Conservation (phyloP, 2,797 vertebrate genomes). For the Hydrophis major region DNA sequence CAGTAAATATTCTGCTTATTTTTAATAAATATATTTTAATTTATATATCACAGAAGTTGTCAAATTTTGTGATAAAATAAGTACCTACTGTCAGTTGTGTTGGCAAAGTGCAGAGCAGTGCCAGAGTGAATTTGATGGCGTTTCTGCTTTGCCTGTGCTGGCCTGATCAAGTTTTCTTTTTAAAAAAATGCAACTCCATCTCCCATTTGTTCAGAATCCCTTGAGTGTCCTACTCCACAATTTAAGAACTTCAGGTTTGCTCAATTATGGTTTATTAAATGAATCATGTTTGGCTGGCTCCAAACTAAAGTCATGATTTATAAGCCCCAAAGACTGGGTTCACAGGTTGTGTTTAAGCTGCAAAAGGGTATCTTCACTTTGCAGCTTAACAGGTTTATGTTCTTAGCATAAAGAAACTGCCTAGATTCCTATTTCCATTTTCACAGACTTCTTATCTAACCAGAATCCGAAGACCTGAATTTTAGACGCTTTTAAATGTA, state of each 20-base stretch:
- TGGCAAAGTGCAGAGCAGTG: background rate
- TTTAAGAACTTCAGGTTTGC: background rate
- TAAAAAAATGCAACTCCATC: background rate
- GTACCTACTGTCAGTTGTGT: background rate
- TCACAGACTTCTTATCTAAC: background rate
- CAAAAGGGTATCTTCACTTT: background rate
- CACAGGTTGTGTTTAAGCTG: background rate
- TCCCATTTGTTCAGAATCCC: background rate
- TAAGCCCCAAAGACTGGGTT: background rate
- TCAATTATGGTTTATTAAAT: background rate
- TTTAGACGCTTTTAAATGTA: background rate
- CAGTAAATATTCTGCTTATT: background rate
- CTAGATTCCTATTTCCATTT: background rate
- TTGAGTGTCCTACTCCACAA: background rate
- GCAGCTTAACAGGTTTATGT: background rate
- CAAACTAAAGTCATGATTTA: background rate
- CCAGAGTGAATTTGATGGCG: background rate
- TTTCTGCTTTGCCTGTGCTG: background rate
- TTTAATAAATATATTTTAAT: background rate
- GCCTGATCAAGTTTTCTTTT: background rate
- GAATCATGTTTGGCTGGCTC: background rate
- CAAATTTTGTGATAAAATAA: background rate
- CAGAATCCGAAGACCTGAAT: background rate
- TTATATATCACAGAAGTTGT: background rate
- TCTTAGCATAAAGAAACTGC: background rate